A percentile compares a stretch with the other conserved stretches of the same genome.
phyloP scores from a whole-genome alignment of 2,113 vertebrate genomes.

The Phyllostomus hastatus region DNA sequence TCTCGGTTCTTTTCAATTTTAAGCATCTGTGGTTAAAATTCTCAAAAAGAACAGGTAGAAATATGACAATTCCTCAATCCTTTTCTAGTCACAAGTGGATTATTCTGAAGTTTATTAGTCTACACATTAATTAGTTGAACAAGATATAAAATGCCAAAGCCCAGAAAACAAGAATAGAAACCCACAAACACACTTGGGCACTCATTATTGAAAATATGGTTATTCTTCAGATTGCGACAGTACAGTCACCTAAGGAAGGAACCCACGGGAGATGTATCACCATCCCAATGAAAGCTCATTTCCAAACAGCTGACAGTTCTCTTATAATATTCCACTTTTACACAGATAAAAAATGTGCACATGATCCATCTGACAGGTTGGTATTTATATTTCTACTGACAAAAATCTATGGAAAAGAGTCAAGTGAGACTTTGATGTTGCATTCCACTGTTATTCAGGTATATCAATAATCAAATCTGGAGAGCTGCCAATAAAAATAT shows the following conservation, averaged over 20 bases:
- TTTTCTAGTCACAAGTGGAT: background rate
- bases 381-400: slow-evolving; percentile 12
- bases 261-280: background rate
- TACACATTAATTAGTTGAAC: background rate
- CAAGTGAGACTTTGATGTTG: slow-evolving; percentile 36
- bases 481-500: slow-evolving; percentile 56
- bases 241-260: background rate
- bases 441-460: slow-evolving; percentile 41
- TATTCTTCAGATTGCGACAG: background rate
- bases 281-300: background rate
- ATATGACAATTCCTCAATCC: background rate
- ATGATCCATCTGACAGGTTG: slow-evolving; percentile 5
- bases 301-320: background rate
- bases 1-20: background rate
- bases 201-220: background rate
- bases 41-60: background rate
- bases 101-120: background rate
- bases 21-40: background rate
- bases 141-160: background rate
- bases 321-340: background rate
- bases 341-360: background rate
- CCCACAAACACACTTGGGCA: background rate
- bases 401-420: slow-evolving; percentile 39
- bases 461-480: slow-evolving; percentile 69
- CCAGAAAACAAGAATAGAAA: background rate